phyloP scores from a whole-genome alignment of 1,140 invertebrate genomes.

The Pogonomyrmex californicus region DNA sequence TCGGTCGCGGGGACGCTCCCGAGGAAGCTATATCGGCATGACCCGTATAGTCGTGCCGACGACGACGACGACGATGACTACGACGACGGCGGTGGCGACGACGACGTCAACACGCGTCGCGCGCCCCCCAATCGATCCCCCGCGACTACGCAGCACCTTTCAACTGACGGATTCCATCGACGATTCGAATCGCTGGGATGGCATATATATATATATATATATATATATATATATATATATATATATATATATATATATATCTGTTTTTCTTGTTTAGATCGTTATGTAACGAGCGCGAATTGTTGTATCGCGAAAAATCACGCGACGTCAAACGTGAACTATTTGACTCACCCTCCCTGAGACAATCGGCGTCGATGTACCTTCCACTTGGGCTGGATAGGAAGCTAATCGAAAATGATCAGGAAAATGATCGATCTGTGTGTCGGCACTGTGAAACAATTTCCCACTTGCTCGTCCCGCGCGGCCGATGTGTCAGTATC shows the following conservation, averaged over 20 bases:
- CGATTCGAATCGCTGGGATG: neutral
- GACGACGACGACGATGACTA: too few species aligned
- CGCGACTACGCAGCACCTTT: slow-evolving; percentile 60
- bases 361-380: slow-evolving; percentile 61
- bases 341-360: slow-evolving; percentile 77
- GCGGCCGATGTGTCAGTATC: slow-evolving; percentile 18
- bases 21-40: neutral
- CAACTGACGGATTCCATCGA: neutral
- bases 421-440: neutral
- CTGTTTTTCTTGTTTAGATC: neutral
- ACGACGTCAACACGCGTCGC: slow-evolving; percentile 54
- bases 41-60: slow-evolving; percentile 30
- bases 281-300: slow-evolving; percentile 31
- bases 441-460: neutral
- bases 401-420: neutral
- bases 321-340: neutral
- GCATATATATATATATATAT: too few species aligned
- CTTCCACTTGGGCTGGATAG: slow-evolving; percentile 71
- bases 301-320: neutral
- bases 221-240: too few species aligned
- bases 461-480: neutral
- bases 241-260: neutral
- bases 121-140: slow-evolving; percentile 49
- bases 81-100: too few species aligned
- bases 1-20: slow-evolving; percentile 5